Evolutionary conservation across 2,888 invertebrate genomes (phyloP).

Genomic region (Taphrorychus bicolor): DNA sequence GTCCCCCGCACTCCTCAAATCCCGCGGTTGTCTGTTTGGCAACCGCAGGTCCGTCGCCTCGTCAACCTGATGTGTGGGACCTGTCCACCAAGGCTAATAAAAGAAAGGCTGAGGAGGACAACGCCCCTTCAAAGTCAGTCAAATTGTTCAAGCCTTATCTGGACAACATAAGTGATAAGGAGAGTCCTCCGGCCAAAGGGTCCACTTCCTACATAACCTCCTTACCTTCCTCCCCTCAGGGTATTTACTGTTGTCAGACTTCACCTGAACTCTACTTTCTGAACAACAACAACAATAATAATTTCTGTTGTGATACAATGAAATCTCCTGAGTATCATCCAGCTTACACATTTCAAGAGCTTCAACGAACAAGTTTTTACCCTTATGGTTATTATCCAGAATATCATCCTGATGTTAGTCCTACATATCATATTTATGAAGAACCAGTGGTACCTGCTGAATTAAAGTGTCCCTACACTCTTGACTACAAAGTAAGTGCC

Average conservation of each 20-base stretch:
- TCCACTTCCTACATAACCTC: too few relatives aligned
- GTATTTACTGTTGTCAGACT: conserved; percentile 39
- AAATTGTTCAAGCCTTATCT: conserved; percentile 82
- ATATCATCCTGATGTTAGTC: conserved; percentile 39
- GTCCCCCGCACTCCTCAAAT: conserved; percentile 51
- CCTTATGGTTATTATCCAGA: conserved; percentile 51
- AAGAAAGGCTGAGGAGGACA: conserved; percentile 43
- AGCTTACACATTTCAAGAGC: conserved; percentile 56
- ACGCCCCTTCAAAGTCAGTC: conserved; percentile 64
- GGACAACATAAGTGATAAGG: conserved; percentile 64
- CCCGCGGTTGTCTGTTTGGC: conserved; percentile 42
- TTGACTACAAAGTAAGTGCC: conserved; percentile 65
- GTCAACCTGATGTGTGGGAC: conserved; percentile 55
- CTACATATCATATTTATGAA: conserved; percentile 32
- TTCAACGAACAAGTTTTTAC: conserved; percentile 61
- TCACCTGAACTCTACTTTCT: conserved; percentile 42
- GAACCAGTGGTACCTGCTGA: conserved; percentile 5
- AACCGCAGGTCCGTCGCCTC: conserved; percentile 36
- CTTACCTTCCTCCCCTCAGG: conserved; percentile 50
- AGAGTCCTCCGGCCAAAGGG: too few relatives aligned
- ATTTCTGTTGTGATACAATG: conserved; percentile 44
- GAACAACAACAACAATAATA: conserved; percentile 49
- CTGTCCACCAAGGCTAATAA: conserved; percentile 53
- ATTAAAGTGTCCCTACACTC: conserved; percentile 60
- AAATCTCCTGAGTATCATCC: conserved; percentile 46